Percentiles rank a stretch among this genome's conserved stretches.
Conservation (phyloP, 2,888 invertebrate genomes). For the Arrhopalites spinosus region DNA sequence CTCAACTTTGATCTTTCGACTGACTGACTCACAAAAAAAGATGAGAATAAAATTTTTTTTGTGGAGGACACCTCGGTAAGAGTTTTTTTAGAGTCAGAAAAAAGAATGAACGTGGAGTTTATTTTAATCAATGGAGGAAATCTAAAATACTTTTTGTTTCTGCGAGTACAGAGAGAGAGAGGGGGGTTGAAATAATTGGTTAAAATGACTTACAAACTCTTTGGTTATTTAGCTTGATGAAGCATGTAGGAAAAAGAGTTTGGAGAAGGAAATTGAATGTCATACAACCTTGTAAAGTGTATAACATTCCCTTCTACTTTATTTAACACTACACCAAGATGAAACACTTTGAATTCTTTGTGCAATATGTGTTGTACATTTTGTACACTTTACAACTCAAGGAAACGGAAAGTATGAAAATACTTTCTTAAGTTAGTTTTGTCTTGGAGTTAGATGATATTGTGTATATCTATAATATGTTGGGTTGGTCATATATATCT, state of each 20-base stretch:
- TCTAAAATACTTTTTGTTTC: no score
- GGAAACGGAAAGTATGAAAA: conserved; percentile 11
- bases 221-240: neutral
- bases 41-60: no score
- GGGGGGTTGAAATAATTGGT: no score
- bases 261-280: neutral
- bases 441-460: neutral
- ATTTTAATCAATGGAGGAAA: no score
- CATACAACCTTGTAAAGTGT: neutral
- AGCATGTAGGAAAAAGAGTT: neutral
- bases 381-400: neutral
- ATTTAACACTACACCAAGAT: neutral
- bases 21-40: no score
- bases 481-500: no score
- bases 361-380: neutral
- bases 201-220: no score
- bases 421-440: neutral
- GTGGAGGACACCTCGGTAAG: no score
- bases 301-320: neutral
- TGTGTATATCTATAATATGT: neutral
- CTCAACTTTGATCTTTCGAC: no score
- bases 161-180: no score
- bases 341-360: neutral
- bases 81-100: no score
- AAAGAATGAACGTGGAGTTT: no score